Percentiles rank a stretch among this genome's conserved stretches.
Evolutionary conservation across 2,888 invertebrate genomes (phyloP).

Genomic region (Didymodactylos carnosus): DNA sequence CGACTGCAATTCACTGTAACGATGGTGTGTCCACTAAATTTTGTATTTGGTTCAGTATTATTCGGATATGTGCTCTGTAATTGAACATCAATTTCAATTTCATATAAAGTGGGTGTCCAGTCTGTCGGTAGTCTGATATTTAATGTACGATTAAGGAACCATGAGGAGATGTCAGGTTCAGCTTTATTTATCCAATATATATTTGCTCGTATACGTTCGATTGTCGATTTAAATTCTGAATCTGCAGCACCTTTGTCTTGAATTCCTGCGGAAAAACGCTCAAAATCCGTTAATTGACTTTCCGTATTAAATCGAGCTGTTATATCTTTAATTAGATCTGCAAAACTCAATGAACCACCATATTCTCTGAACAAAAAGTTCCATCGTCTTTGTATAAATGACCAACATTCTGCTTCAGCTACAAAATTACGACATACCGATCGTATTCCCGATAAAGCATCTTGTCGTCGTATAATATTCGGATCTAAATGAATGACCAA

Average conservation of each 20-base stretch:
- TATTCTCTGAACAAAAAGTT: not conserved
- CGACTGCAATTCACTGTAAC: constrained; percentile 22
- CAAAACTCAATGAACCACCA: not conserved
- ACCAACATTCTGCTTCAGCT: constrained; percentile 1
- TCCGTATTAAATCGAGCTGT: not conserved
- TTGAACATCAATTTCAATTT: not conserved
- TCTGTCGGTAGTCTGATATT: not conserved
- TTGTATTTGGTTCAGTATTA: constrained; percentile 39
- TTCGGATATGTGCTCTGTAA: not conserved
- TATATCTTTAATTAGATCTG: not conserved
- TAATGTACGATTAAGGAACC: not conserved
- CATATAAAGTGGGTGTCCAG: not conserved
- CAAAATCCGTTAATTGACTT: constrained; percentile 1
- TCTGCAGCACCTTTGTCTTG: not conserved
- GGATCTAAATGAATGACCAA: constrained; percentile 1
- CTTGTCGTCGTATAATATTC: constrained; percentile 6
- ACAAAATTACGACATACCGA: not conserved
- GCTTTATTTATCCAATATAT: constrained; percentile 1
- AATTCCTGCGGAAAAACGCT: not conserved
- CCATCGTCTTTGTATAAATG: constrained; percentile 1
- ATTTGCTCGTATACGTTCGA: not conserved
- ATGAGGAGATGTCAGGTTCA: not conserved
- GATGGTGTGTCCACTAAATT: constrained; percentile 50
- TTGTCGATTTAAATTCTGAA: not conserved
- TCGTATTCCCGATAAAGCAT: constrained; percentile 1